phyloP scores from a whole-genome alignment of 2,888 invertebrate species.

The Neoitamus cyanurus region DNA sequence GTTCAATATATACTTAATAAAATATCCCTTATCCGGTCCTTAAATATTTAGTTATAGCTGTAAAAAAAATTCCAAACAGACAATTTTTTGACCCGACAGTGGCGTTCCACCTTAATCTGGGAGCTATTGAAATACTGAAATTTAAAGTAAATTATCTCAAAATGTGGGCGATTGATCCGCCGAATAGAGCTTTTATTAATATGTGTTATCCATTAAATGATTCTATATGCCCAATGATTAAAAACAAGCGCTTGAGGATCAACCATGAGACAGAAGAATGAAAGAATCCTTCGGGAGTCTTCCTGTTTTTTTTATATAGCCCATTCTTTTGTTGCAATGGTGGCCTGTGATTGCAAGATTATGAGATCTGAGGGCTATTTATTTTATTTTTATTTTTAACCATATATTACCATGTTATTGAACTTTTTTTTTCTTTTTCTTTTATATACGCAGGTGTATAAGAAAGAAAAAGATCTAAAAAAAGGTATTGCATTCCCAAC shows the following conservation, averaged over 20 bases:
- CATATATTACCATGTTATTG: neutral
- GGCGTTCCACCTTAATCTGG: no score
- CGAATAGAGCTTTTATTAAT: neutral
- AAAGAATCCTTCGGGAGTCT: constrained; percentile 43
- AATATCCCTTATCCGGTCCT: no score
- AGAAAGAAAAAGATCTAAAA: constrained; percentile 97
- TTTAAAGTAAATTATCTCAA: no score
- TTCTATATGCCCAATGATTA: constrained; percentile 62
- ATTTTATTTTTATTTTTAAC: neutral
- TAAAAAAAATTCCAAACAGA: no score
- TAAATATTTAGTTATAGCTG: no score
- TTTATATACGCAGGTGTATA: constrained; percentile 72
- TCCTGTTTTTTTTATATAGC: constrained; percentile 51
- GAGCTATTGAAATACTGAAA: no score
- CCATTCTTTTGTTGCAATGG: constrained; percentile 52
- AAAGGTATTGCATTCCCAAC: constrained; percentile 99
- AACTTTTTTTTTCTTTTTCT: no score
- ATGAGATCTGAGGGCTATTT: constrained; percentile 65
- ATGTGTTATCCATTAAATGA: neutral
- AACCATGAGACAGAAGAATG: constrained; percentile 52
- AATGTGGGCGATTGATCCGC: neutral
- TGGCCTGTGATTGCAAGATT: constrained; percentile 65
- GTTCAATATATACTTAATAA: no score
- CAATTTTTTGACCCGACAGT: no score
- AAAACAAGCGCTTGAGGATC: constrained; percentile 63